Conservation (phyloP, 2,113 vertebrate species). For the Coptodon rendalli region DNA sequence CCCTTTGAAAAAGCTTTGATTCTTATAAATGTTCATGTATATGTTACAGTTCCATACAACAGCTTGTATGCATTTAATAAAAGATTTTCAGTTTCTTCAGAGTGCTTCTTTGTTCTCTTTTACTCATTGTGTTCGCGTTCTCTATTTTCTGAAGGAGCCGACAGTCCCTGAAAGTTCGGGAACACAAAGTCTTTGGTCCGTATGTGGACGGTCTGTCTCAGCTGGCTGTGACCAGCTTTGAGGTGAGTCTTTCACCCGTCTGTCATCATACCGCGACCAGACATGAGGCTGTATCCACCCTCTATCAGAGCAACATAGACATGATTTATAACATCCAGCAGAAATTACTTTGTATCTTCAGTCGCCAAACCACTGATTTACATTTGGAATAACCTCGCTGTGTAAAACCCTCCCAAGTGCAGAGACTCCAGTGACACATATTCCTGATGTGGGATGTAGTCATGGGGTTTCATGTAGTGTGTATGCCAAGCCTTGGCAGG, state of each 20-base stretch:
- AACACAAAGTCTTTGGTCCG: constrained; percentile 95
- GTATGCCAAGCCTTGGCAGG: constrained; percentile 47
- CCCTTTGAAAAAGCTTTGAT: not conserved
- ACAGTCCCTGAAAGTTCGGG: constrained; percentile 93
- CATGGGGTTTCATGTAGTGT: constrained; percentile 5
- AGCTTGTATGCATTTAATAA: not conserved
- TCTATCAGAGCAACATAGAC: not conserved
- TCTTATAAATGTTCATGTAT: not conserved
- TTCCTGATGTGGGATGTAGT: constrained; percentile 26
- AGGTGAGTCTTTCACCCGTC: constrained; percentile 72
- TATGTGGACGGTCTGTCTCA: constrained; percentile 97
- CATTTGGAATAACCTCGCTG: not conserved
- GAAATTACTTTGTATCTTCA: not conserved
- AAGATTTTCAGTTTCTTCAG: not conserved
- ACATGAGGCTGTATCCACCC: not conserved
- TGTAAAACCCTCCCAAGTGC: not conserved
- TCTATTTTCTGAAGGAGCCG: constrained; percentile 73
- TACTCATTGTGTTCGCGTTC: not conserved
- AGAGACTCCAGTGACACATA: constrained; percentile 15
- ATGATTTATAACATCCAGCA: not conserved
- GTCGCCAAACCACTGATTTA: not conserved
- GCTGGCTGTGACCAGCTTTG: constrained; percentile 91
- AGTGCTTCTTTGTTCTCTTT: not conserved
- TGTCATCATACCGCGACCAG: not conserved
- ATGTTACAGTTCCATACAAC: not conserved